Evolutionary conservation across 2,888 invertebrate species (phyloP).

Genomic region (Microctonus aethiopoides): DNA sequence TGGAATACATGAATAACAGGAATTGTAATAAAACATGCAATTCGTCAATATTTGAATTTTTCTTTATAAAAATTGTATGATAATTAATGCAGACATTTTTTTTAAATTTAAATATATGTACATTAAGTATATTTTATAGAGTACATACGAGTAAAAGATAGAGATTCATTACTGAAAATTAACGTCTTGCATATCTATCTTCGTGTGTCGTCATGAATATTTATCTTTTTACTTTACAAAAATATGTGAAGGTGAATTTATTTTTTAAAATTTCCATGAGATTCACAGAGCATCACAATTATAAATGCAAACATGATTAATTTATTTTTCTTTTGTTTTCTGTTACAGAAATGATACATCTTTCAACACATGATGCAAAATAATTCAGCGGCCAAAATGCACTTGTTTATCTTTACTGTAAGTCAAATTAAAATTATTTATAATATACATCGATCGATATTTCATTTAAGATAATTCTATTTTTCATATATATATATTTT

Average conservation of each 20-base stretch:
- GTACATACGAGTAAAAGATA: neutral
- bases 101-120: neutral
- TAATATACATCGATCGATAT: neutral
- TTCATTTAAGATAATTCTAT: too few relatives aligned
- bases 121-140: neutral
- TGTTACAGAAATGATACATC: conserved; percentile 42
- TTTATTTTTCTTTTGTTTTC: neutral
- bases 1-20: neutral
- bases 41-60: neutral
- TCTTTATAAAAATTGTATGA: neutral
- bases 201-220: neutral
- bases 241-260: neutral
- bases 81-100: neutral
- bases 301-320: conserved; percentile 1
- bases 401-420: conserved; percentile 37
- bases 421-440: conserved; percentile 3
- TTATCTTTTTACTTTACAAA: neutral
- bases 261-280: neutral
- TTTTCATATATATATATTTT: too few relatives aligned
- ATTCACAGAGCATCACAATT: neutral
- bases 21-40: neutral
- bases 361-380: conserved; percentile 27
- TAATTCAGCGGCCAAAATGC: conserved; percentile 35
- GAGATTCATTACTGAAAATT: neutral
- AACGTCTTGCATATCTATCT: neutral